phyloP scores from a whole-genome alignment of 2,888 invertebrate species.

The Sturmia bella region DNA sequence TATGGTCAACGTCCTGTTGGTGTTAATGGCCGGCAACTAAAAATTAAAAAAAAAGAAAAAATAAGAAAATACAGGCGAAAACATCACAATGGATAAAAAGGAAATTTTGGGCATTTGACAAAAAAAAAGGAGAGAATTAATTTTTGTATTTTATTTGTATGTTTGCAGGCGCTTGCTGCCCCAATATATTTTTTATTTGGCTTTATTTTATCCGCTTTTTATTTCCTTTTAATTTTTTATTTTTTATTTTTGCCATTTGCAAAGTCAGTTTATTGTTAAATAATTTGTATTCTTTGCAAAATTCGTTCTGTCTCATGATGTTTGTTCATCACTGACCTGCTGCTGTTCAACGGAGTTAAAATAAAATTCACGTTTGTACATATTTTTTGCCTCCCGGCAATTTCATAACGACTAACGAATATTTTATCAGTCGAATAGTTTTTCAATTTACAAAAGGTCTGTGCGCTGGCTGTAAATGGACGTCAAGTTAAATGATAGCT shows the following conservation, averaged over 20 bases:
- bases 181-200: conserved; percentile 6
- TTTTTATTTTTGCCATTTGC: no score
- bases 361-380: conserved; percentile 47
- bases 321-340: conserved; percentile 34
- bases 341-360: conserved; percentile 14
- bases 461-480: conserved; percentile 15
- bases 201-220: conserved; percentile 3
- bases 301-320: conserved; percentile 32
- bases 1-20: conserved; percentile 65
- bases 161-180: not conserved
- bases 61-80: conserved; percentile 10
- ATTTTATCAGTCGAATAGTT: conserved; percentile 52
- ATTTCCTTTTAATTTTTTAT: not conserved
- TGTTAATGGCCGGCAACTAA: conserved; percentile 60
- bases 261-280: conserved; percentile 47
- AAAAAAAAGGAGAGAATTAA: conserved; percentile 1
- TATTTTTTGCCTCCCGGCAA: conserved; percentile 19
- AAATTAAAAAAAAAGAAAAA: conserved; percentile 44
- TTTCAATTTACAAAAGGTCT: conserved; percentile 59
- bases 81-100: conserved; percentile 19
- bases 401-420: conserved; percentile 32
- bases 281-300: conserved; percentile 57
- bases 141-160: not conserved
- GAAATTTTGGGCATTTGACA: not conserved
- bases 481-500: conserved; percentile 35